Evolutionary conservation across 2,888 invertebrate species (phyloP).

Genomic region (Beris morrisii): DNA sequence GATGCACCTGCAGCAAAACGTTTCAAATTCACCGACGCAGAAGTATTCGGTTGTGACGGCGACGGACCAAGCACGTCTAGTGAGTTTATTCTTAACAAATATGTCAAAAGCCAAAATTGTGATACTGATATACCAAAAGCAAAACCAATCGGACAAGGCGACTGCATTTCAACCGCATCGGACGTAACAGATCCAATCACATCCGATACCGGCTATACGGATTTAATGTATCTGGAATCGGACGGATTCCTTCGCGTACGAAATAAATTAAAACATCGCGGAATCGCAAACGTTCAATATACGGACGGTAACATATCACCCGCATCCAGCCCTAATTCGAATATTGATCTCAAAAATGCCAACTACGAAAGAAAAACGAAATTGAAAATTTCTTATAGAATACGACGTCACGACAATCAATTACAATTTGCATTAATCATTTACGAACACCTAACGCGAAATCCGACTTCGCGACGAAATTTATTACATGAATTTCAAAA

Average conservation of each 20-base stretch:
- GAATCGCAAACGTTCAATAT: slow-evolving; percentile 33
- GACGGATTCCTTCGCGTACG: slow-evolving; percentile 31
- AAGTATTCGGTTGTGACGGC: background rate
- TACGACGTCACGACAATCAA: slow-evolving; percentile 43
- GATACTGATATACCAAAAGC: background rate
- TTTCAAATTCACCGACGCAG: slow-evolving; percentile 13
- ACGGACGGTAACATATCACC: slow-evolving; percentile 33
- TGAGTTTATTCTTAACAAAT: background rate
- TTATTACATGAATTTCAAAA: slow-evolving; percentile 45
- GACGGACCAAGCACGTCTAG: slow-evolving; percentile 3
- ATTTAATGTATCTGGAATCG: slow-evolving; percentile 38
- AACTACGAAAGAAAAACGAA: slow-evolving; percentile 44
- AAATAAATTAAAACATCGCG: slow-evolving; percentile 34
- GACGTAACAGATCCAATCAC: background rate
- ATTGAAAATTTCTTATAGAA: slow-evolving; percentile 47
- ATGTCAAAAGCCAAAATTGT: slow-evolving; percentile 25
- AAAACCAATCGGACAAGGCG: slow-evolving; percentile 15
- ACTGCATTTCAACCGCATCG: background rate
- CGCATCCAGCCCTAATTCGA: slow-evolving; percentile 39
- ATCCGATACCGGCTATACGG: slow-evolving; percentile 29
- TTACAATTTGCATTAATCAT: slow-evolving; percentile 48
- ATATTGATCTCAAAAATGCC: slow-evolving; percentile 34
- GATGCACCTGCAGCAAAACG: slow-evolving; percentile 29
- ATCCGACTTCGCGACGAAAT: slow-evolving; percentile 42
- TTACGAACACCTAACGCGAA: slow-evolving; percentile 44